Evolutionary conservation across 2,888 invertebrate species (phyloP).

Genomic region (Bombyx huttoni): DNA sequence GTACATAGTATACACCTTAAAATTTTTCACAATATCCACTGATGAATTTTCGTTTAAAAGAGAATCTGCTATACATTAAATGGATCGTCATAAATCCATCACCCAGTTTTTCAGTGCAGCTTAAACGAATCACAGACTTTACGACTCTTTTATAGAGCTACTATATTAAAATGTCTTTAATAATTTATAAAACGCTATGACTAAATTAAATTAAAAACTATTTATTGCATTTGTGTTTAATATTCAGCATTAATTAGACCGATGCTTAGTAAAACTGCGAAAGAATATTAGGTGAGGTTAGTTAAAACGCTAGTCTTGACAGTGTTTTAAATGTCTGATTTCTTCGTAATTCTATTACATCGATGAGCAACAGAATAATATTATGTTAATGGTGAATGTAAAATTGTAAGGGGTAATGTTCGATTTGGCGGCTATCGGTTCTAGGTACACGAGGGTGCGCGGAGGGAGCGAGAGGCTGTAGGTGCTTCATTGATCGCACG

Average conservation of each 20-base stretch:
- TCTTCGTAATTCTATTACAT: no score
- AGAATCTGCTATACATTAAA: not conserved
- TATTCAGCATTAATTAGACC: not conserved
- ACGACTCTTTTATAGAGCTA: not conserved
- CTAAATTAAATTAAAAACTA: not conserved
- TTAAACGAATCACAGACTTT: not conserved
- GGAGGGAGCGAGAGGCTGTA: slow-evolving; percentile 17
- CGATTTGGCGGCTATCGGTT: slow-evolving; percentile 43
- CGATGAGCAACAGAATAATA: no score
- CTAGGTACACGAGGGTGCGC: slow-evolving; percentile 27
- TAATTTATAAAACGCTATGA: not conserved
- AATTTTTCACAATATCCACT: not conserved
- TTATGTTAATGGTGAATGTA: slow-evolving; percentile 4
- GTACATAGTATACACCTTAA: no score
- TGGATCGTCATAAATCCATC: not conserved
- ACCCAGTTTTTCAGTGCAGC: not conserved
- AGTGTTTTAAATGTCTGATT: no score
- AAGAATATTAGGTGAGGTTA: no score
- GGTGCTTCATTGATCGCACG: slow-evolving; percentile 61
- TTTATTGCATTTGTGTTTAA: not conserved
- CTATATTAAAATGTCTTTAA: not conserved
- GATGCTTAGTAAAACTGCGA: not conserved
- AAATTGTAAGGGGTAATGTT: slow-evolving; percentile 29
- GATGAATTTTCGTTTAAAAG: not conserved
- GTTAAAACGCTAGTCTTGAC: no score